Percentiles rank a stretch among this genome's conserved stretches.
Conservation (phyloP, 2,797 vertebrate species). For the Chelon auratus region DNA sequence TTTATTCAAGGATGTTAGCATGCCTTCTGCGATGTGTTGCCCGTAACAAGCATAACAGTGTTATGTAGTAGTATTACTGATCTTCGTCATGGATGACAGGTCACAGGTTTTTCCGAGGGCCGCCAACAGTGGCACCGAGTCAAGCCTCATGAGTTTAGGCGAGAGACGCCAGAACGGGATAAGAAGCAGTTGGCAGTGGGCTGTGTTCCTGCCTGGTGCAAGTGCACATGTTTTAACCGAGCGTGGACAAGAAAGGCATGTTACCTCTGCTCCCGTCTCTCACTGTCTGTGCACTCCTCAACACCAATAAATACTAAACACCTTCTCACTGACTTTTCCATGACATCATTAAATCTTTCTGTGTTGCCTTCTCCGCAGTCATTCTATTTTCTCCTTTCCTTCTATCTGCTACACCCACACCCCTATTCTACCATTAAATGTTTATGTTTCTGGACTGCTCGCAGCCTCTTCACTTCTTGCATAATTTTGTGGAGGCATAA, state of each 20-base stretch:
- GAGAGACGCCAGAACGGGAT: slow-evolving; percentile 57
- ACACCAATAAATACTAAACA: slow-evolving; percentile 41
- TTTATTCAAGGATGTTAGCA: slow-evolving; percentile 43
- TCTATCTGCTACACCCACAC: neutral
- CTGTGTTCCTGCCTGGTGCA: slow-evolving; percentile 30
- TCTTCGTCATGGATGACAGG: slow-evolving; percentile 30
- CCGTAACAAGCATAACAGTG: slow-evolving; percentile 17
- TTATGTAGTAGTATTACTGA: slow-evolving; percentile 31
- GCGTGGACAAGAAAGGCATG: slow-evolving; percentile 26
- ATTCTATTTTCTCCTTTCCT: neutral
- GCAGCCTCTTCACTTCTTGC: slow-evolving; percentile 28
- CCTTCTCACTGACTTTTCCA: slow-evolving; percentile 58
- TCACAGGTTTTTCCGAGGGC: slow-evolving; percentile 22
- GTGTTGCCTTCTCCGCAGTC: slow-evolving; percentile 11
- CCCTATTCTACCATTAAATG: slow-evolving; percentile 13
- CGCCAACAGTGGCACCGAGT: slow-evolving; percentile 60
- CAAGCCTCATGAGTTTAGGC: slow-evolving; percentile 62
- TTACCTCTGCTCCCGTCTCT: slow-evolving; percentile 37
- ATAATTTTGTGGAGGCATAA: slow-evolving; percentile 37
- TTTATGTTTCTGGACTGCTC: slow-evolving; percentile 20
- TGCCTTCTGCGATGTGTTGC: slow-evolving; percentile 2
- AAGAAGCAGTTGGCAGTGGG: slow-evolving; percentile 56
- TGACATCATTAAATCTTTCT: slow-evolving; percentile 68
- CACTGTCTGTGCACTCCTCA: slow-evolving; percentile 4
- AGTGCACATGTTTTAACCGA: slow-evolving; percentile 36